Evolutionary conservation across 2,797 vertebrate species (phyloP).

Genomic region (Tiaroga cobitis): DNA sequence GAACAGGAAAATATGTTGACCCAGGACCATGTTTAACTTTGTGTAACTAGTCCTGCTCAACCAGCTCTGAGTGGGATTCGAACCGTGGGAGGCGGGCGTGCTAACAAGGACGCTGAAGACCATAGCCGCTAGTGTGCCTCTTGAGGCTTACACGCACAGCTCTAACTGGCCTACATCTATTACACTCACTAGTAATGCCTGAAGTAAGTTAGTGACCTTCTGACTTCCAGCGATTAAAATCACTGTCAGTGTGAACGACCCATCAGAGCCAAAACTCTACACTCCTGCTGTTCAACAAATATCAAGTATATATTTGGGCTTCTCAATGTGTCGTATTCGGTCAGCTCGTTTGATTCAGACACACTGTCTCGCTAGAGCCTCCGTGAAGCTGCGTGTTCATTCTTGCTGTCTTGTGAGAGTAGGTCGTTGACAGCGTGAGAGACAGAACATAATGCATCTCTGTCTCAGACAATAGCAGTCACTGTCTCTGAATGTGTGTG

Average conservation of each 20-base stretch:
- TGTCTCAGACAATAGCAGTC: slow-evolving; percentile 51
- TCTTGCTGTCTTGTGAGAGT: slow-evolving; percentile 33
- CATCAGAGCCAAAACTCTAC: not conserved
- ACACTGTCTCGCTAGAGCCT: not conserved
- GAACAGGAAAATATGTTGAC: no score
- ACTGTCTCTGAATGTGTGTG: slow-evolving; percentile 44
- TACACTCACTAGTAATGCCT: no score
- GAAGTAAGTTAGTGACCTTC: no score
- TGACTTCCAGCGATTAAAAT: not conserved
- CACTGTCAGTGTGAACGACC: not conserved
- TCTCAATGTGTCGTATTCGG: not conserved
- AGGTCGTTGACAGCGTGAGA: slow-evolving; percentile 44
- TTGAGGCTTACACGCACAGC: no score
- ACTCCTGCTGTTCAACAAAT: not conserved
- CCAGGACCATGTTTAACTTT: no score
- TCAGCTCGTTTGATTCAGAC: slow-evolving; percentile 13
- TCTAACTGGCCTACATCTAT: no score
- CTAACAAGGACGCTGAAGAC: no score
- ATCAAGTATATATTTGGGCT: slow-evolving; percentile 14
- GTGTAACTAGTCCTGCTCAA: no score
- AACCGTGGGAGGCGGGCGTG: no score
- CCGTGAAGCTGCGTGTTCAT: slow-evolving; percentile 8
- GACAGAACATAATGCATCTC: slow-evolving; percentile 47
- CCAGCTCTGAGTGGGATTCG: no score
- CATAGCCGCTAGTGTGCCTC: no score